Conservation (phyloP, 2,113 vertebrate genomes). For the Mustela nigripes region DNA sequence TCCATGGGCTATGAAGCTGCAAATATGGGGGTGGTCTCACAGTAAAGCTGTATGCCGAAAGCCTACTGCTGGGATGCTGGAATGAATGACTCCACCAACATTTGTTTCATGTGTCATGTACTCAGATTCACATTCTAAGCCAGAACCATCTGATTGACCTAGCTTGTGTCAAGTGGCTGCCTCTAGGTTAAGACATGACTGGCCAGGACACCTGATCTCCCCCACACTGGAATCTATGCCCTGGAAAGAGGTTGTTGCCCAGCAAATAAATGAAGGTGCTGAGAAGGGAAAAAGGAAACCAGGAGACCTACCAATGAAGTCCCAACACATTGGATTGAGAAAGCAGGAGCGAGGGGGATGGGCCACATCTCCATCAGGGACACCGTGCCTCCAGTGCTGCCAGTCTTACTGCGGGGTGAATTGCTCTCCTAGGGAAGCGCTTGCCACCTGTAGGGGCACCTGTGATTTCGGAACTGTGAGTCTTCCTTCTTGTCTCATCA, state of each 20-base stretch:
- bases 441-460: not conserved
- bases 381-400: rapidly evolving
- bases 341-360: rapidly evolving
- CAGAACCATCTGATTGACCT: not conserved
- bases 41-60: not conserved
- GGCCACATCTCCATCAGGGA: rapidly evolving
- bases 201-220: not conserved
- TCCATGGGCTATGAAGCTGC: not conserved
- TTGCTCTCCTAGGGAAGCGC: not conserved
- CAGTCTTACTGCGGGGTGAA: no score
- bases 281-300: not conserved
- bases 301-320: not conserved
- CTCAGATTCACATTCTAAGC: not conserved
- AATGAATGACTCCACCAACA: not conserved
- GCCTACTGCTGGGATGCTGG: no score
- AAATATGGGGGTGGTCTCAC: not conserved
- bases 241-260: not conserved
- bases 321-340: not conserved
- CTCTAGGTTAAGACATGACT: not conserved
- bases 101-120: not conserved
- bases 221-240: not conserved
- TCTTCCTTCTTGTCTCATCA: not conserved
- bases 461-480: not conserved
- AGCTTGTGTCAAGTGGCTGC: not conserved
- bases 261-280: not conserved